Evolutionary conservation across 2,888 invertebrate genomes (phyloP), one percentile per base, ranked within the genome.

Genomic region (Caenorhabditis macrosperma): DNA sequence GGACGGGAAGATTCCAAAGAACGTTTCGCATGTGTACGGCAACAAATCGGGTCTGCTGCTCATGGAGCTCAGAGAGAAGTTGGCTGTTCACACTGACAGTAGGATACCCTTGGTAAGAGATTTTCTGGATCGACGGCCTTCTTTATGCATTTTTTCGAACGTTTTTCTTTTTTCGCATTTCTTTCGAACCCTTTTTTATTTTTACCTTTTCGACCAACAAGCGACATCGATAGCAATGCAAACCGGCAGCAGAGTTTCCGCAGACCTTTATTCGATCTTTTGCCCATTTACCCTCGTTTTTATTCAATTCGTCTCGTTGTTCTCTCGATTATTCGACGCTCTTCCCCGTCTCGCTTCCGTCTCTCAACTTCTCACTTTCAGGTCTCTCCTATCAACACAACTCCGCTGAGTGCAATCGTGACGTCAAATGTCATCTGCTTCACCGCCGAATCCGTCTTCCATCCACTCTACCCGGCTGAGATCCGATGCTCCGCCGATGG

Each of bases 391-490:
- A 63, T 84, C 12, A 78, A 79, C 41, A 48, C 48, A 0, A 55
- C 74, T 9, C 57, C 68, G 2, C 57, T 87, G 15, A 72, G 81
- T 38, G 74, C 85, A 2, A 82, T 78, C 12, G 83, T 89, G 17
- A 85, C 89, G 10, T 77, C 79, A 6, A 84, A 90, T 61, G 84
- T 90, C 61, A 86, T 90, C 52, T 90, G 90, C 48, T 88, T 90
- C 76, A 89, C 90, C 7, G 82, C 89, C 3, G 88, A 88, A 68
- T 87, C 87, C 35, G 86, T 90, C 4, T 89, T 88, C 61, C 90
- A 90, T 71, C 90, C 90, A 5, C 76, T 89, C 15, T 90, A 90
- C 69, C 88, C 89, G 9, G 85, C 86, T 0, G 86, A 88, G 60
- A 86, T 90, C 30, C 71, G 82, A 28, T 38, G 60, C 1, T 20